Evolutionary conservation across 2,888 invertebrate genomes (phyloP).

Genomic region (Salticus scenicus): DNA sequence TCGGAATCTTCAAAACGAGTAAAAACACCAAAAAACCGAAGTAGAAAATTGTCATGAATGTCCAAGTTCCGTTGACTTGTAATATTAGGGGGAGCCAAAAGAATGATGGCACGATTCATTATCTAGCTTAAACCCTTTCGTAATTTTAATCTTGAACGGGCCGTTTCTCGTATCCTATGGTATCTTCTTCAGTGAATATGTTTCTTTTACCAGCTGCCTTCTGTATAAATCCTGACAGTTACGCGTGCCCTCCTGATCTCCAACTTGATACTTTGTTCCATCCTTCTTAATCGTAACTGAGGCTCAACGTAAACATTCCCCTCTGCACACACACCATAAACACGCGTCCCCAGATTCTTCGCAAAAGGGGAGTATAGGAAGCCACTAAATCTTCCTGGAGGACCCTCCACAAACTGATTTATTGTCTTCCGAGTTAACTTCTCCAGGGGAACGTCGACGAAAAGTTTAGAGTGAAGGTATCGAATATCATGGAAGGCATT

Average conservation of each 20-base stretch:
- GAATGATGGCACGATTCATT: too few species aligned
- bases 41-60: too few species aligned
- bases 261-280: not conserved
- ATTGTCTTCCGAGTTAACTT: slow-evolving; percentile 18
- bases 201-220: too few species aligned
- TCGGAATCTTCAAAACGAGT: too few species aligned
- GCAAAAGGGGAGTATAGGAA: not conserved
- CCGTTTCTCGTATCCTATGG: too few species aligned
- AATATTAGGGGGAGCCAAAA: too few species aligned
- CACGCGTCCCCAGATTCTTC: not conserved
- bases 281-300: slow-evolving; percentile 12
- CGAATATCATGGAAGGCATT: slow-evolving; percentile 44
- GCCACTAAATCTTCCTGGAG: slow-evolving; percentile 50
- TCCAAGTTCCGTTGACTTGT: too few species aligned
- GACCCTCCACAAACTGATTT: slow-evolving; percentile 49
- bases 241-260: slow-evolving; percentile 25
- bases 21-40: too few species aligned
- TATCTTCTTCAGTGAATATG: too few species aligned
- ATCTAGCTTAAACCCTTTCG: too few species aligned
- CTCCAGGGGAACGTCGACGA: not conserved
- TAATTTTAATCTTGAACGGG: too few species aligned
- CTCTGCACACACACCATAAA: slow-evolving; percentile 33
- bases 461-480: slow-evolving; percentile 49
- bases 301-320: slow-evolving; percentile 52
- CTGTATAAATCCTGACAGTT: slow-evolving; percentile 8